A percentile compares a stretch with the other conserved stretches of the same genome.
These are phyloP conservation scores for Ariolimax columbianus DNA, from an alignment of 2,888 invertebrate species.

Conservation along the genomic window DNA sequence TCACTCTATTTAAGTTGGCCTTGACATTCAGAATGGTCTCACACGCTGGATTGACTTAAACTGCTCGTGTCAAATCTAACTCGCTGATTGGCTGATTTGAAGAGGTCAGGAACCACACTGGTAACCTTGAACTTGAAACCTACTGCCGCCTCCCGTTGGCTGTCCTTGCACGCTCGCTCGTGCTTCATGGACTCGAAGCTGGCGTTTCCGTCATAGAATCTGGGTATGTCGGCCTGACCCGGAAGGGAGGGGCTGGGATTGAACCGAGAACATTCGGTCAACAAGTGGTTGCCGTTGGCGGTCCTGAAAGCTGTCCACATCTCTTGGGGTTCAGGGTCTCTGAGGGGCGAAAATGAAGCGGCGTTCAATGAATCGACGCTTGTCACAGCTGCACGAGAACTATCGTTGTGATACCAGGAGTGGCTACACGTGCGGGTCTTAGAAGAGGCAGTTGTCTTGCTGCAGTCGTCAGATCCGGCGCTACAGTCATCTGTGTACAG, in stretches of 20 bases:
- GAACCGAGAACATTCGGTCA: neutral
- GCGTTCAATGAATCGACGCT: neutral
- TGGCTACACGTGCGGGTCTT: neutral
- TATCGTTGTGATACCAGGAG: neutral
- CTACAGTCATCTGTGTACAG: neutral
- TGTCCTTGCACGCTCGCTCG: neutral
- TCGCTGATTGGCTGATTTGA: conserved; percentile 4
- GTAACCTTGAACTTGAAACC: neutral
- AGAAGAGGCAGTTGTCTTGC: neutral
- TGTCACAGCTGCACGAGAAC: neutral
- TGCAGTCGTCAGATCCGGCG: neutral
- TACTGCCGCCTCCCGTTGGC: neutral
- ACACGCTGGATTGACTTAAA: conserved; percentile 22
- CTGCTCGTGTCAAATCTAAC: conserved; percentile 28
- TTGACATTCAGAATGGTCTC: neutral
- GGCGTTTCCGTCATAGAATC: conserved; percentile 10
- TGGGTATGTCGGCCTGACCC: neutral
- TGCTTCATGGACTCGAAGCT: conserved; percentile 25
- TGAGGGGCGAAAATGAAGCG: neutral
- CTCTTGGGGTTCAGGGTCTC: neutral
- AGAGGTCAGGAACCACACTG: conserved; percentile 11
- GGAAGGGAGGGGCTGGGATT: conserved; percentile 24
- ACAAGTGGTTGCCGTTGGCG: too few species aligned
- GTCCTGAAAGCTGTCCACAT: neutral
- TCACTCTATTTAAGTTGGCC: too few species aligned